Percentiles rank a stretch among this genome's conserved stretches.
Evolutionary conservation across 2,888 invertebrate genomes (phyloP).

Genomic region (Leucania comma): DNA sequence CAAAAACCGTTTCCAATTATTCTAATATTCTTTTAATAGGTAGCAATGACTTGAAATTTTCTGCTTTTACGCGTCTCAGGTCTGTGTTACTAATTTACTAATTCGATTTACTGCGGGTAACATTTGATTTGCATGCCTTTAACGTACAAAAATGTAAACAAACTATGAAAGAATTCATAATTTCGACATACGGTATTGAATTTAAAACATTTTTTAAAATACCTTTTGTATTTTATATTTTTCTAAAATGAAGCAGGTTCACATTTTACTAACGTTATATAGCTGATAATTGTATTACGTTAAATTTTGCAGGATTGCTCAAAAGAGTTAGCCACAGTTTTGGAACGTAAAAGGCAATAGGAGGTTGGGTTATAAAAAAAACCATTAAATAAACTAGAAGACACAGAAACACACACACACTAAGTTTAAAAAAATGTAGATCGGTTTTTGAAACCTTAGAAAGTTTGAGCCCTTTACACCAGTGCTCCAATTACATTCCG

Average conservation of each 20-base stretch:
- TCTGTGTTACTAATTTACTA: conserved; percentile 23
- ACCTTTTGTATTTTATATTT: background rate
- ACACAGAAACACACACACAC: background rate
- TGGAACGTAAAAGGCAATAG: too few species aligned
- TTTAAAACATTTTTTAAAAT: background rate
- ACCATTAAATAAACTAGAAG: background rate
- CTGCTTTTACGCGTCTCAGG: background rate
- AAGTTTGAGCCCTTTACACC: background rate
- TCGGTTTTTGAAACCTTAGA: background rate
- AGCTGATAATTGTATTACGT: too few species aligned
- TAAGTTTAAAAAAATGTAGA: background rate
- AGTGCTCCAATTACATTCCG: conserved; percentile 6
- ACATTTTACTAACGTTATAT: background rate
- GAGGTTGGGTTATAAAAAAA: too few species aligned
- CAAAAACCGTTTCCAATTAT: background rate
- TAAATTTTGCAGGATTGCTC: too few species aligned
- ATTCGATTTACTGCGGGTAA: conserved; percentile 9
- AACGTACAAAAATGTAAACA: conserved; percentile 14
- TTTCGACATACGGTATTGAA: background rate
- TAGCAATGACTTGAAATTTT: background rate
- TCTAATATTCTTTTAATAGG: background rate
- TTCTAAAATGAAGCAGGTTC: background rate
- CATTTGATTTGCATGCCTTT: conserved; percentile 15
- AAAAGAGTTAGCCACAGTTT: too few species aligned
- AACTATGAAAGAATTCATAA: conserved; percentile 17